Conservation (phyloP, 2,888 invertebrate genomes). For the Amphipyra tragopoginis region DNA sequence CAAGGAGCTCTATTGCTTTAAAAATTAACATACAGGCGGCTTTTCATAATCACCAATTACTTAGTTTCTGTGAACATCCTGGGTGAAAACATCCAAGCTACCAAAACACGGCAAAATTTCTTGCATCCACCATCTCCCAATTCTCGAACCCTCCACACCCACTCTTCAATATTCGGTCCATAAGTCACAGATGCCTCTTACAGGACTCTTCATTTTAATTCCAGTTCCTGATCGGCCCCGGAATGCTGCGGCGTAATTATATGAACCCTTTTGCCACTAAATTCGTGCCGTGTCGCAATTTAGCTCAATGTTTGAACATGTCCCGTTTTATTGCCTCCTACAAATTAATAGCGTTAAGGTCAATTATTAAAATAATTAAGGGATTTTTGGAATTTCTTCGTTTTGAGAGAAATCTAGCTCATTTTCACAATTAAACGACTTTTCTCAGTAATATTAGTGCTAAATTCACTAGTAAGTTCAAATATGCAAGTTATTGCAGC, state of each 20-base stretch:
- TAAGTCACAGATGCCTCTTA: slow-evolving; percentile 59
- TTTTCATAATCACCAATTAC: no score
- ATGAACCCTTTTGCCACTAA: slow-evolving; percentile 74
- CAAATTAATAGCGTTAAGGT: slow-evolving; percentile 65
- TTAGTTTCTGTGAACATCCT: no score
- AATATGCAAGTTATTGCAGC: no score
- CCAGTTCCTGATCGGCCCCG: slow-evolving; percentile 69
- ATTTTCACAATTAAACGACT: no score
- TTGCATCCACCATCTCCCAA: slow-evolving; percentile 5
- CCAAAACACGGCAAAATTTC: background rate
- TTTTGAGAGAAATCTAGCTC: background rate
- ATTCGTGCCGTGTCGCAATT: slow-evolving; percentile 73
- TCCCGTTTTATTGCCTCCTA: slow-evolving; percentile 64
- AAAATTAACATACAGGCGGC: no score
- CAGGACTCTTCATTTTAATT: slow-evolving; percentile 67
- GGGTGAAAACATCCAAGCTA: no score
- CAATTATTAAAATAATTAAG: slow-evolving; percentile 62
- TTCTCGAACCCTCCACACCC: slow-evolving; percentile 18
- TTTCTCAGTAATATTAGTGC: no score
- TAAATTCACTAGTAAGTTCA: no score
- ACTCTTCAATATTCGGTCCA: slow-evolving; percentile 54
- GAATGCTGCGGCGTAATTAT: slow-evolving; percentile 76
- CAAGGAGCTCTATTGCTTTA: no score
- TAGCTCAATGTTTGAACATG: slow-evolving; percentile 68
- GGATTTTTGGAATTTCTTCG: slow-evolving; percentile 58